A percentile compares a stretch with the other conserved stretches of the same genome.
These are phyloP conservation scores for Lanius collurio DNA, from an alignment of 2,113 vertebrate species.

Conservation along the genomic window DNA sequence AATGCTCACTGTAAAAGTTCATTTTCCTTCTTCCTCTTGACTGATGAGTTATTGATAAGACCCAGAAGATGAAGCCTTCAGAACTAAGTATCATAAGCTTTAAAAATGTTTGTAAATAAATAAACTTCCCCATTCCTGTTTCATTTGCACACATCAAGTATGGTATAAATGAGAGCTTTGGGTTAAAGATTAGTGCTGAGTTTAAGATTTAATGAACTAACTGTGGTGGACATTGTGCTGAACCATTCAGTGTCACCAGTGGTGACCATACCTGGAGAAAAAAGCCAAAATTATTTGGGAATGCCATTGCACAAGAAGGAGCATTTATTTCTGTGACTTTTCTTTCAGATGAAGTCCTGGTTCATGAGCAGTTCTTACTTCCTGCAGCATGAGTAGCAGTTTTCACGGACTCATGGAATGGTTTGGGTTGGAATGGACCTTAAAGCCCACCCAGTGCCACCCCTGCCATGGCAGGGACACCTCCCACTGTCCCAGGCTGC, in stretches of 20 bases:
- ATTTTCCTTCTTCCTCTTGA: not conserved
- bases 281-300: not conserved
- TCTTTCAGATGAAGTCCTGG: not conserved
- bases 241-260: not conserved
- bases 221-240: not conserved
- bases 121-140: not conserved
- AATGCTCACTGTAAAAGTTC: not conserved
- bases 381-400: not conserved
- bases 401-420: not conserved
- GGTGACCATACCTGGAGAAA: not conserved
- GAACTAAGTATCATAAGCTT: not conserved
- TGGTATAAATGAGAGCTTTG: not conserved
- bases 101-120: not conserved
- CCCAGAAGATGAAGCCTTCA: not conserved
- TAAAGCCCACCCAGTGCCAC: fast-evolving
- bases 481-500: fast-evolving
- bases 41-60: not conserved
- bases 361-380: not conserved
- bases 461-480: not conserved
- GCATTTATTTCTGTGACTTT: not conserved
- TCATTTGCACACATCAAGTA: not conserved
- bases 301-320: not conserved
- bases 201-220: not conserved
- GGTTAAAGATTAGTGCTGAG: not conserved
- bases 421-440: not conserved